Conservation (phyloP, 2,888 invertebrate genomes). For the Mylabris sibirica region DNA sequence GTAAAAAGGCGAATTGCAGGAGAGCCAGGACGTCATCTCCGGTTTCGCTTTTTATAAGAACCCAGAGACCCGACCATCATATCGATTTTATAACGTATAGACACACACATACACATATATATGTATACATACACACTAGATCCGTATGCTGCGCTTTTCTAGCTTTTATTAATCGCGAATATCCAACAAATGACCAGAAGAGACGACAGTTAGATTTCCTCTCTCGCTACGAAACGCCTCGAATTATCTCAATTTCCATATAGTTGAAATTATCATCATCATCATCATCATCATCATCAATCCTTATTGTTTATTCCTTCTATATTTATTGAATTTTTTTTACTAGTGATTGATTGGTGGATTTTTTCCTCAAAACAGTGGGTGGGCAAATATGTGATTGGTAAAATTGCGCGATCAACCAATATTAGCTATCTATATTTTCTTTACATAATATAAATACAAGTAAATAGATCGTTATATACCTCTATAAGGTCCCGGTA, state of each 20-base stretch:
- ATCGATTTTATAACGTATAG: slow-evolving; percentile 44
- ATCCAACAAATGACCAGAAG: slow-evolving; percentile 43
- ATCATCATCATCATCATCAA: no score
- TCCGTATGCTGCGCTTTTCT: slow-evolving; percentile 48
- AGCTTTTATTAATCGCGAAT: slow-evolving; percentile 48
- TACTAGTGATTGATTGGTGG: slow-evolving; percentile 29
- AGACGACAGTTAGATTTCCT: slow-evolving; percentile 26
- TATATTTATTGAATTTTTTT: no score
- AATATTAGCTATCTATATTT: slow-evolving; percentile 12
- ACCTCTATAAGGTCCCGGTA: slow-evolving; percentile 43
- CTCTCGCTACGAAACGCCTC: no score
- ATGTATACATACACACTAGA: background rate
- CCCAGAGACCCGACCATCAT: slow-evolving; percentile 44
- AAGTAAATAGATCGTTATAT: background rate
- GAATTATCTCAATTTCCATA: no score
- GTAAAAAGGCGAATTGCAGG: slow-evolving; percentile 19
- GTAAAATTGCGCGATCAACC: background rate
- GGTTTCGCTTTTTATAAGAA: slow-evolving; percentile 45
- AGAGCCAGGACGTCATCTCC: slow-evolving; percentile 42
- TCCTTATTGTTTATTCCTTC: no score
- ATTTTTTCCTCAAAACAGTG: slow-evolving; percentile 34
- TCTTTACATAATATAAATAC: slow-evolving; percentile 41
- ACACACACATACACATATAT: background rate
- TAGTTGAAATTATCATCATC: no score
- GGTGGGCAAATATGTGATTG: slow-evolving; percentile 1